These are phyloP conservation scores for Mustela lutreola DNA, from an alignment of 2,113 vertebrate species.

Conservation along the genomic window DNA sequence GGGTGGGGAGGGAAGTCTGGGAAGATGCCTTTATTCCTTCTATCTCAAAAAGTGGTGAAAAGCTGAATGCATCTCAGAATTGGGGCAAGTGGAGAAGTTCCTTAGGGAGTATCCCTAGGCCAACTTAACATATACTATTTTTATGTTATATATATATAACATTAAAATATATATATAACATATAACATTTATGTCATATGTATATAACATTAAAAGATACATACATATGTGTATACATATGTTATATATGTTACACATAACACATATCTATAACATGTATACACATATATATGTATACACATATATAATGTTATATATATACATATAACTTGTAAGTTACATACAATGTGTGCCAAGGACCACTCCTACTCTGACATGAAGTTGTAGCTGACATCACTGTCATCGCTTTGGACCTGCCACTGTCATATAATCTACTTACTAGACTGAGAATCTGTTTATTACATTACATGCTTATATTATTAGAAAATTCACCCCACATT, in stretches of 20 bases:
- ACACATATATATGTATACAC: no score
- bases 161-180: not conserved
- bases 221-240: no score
- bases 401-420: not conserved
- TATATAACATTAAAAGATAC: no score
- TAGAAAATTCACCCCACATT: not conserved
- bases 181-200: no score
- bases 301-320: not conserved
- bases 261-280: no score
- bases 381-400: not conserved
- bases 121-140: not conserved
- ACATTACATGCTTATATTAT: not conserved
- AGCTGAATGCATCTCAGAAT: not conserved
- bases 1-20: not conserved
- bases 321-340: not conserved
- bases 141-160: not conserved
- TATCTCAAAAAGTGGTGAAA: not conserved
- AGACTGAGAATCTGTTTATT: not conserved
- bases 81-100: not conserved
- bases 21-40: not conserved
- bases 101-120: not conserved
- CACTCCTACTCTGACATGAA: not conserved
- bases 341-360: not conserved
- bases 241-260: no score
- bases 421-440: not conserved